These are phyloP conservation scores for Planiliza haematocheilus DNA, from an alignment of 2,113 vertebrate species.

Conservation along the genomic window DNA sequence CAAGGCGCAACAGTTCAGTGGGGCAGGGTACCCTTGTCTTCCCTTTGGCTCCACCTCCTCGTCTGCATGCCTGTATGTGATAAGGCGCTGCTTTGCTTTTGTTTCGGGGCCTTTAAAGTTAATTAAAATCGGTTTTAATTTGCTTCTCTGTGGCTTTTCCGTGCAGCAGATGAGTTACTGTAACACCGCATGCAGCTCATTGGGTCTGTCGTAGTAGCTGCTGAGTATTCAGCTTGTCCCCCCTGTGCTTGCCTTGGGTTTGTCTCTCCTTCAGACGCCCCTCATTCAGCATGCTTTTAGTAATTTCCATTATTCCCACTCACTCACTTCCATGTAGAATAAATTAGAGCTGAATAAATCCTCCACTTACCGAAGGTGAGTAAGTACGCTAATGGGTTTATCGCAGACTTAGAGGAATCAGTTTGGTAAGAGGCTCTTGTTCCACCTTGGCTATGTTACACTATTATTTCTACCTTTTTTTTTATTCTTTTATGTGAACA, in stretches of 20 bases:
- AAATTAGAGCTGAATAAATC: slow-evolving; percentile 1
- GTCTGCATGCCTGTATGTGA: slow-evolving; percentile 47
- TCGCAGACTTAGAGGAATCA: neutral
- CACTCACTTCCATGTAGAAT: slow-evolving; percentile 3
- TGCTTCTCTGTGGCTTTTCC: too few relatives aligned
- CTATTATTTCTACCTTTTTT: neutral
- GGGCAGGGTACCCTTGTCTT: slow-evolving; percentile 22
- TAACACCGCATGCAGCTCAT: slow-evolving; percentile 38
- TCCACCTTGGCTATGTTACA: neutral
- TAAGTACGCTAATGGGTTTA: slow-evolving; percentile 3
- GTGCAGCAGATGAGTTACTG: slow-evolving; percentile 32
- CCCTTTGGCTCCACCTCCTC: slow-evolving; percentile 21
- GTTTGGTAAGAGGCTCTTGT: neutral
- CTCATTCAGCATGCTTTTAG: slow-evolving; percentile 5
- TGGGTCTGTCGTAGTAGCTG: neutral
- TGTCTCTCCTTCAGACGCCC: slow-evolving; percentile 4
- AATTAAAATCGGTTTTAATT: too few relatives aligned
- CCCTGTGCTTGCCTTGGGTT: slow-evolving; percentile 7
- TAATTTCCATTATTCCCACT: neutral
- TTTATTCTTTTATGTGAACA: neutral
- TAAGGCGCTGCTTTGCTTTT: slow-evolving; percentile 35
- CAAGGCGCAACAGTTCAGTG: slow-evolving; percentile 26
- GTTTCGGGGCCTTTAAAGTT: too few relatives aligned
- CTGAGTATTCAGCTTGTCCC: neutral
- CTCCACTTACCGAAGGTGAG: slow-evolving; percentile 25